Base-by-base conservation (phyloP, 2,113 vertebrate genomes). In the Scartelaos histophorus region DNA sequence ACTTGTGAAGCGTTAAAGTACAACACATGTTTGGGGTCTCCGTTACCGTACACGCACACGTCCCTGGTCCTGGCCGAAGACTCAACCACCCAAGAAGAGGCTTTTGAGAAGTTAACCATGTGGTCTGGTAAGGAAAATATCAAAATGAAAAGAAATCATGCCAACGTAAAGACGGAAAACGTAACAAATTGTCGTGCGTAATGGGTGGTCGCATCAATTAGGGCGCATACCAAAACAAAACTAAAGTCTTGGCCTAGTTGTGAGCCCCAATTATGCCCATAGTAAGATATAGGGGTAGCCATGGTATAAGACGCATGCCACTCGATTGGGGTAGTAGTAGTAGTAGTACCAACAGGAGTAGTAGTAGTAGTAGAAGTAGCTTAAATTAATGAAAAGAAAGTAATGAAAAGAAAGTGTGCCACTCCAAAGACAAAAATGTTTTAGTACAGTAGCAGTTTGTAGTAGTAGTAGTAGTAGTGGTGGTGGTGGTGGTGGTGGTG, bases 1-100 rank as follows among this genome's bases (percentile, higher is more conserved):
- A 92, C 92, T 19, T 98, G 97, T 76, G 96, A 98, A 73, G 90
- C 84, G 0, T 89, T 98, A 12, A 95, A 93, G 24, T 94, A 93
- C 89, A 94, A 93, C 79, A 92, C 94, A 69, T 98, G 97, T 74
- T 90, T 98, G 35, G 97, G 97, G 13, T 96, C 96, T 1, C 89
- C 95, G 49, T 75, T 98, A 45, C 97, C 97, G 0, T 98, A 98
- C 90, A 94, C 90, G 13, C 93, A 95, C 78, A 97, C 97, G n/a
- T 95, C 96, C 66, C 93, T 96, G 73, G 47, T 93, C 54, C 91
- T 98, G 93, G 95, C 96, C 0, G 94, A 94, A 60, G 97, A 98
- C 89, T 97, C 97, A 38, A 81, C 49, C 65, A 94, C 95, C 0
- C 97, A 98, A 75, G 96, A 96, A 64, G 95, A 97, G 71, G 96